phyloP scores from a whole-genome alignment of 2,113 vertebrate species.

The Glaucomys volans region DNA sequence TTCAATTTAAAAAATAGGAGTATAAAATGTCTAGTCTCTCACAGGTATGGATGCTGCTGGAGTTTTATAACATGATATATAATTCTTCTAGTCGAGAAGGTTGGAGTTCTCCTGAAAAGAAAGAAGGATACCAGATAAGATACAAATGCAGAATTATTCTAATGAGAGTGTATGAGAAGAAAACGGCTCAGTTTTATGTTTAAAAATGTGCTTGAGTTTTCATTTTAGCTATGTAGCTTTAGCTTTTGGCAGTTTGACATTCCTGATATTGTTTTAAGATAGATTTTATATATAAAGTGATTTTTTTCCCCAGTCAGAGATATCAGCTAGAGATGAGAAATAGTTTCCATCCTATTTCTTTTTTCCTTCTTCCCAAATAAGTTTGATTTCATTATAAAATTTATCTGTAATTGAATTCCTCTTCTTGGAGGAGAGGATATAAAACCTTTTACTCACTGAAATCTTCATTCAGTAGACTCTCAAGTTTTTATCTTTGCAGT shows the following conservation, averaged over 20 bases:
- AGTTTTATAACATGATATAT: neutral
- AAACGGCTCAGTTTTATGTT: conserved; percentile 11
- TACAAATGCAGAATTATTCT: conserved; percentile 19
- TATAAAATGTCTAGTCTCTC: neutral
- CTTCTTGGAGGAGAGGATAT: neutral
- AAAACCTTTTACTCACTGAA: neutral
- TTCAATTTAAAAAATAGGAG: neutral
- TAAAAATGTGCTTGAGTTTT: conserved; percentile 35
- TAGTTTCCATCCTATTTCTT: neutral
- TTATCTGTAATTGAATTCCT: conserved; percentile 30
- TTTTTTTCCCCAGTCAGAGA: neutral
- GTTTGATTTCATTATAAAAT: conserved; percentile 52
- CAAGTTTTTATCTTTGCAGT: neutral
- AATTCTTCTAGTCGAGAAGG: neutral
- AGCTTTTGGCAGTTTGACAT: conserved; percentile 49
- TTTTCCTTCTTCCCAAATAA: conserved; percentile 39
- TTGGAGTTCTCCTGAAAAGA: neutral
- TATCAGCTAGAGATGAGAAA: conserved; percentile 50
- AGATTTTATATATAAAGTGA: conserved; percentile 51
- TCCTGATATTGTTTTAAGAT: conserved; percentile 40
- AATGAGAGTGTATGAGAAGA: neutral
- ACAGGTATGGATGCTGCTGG: neutral
- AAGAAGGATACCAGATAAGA: neutral
- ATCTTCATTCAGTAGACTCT: neutral
- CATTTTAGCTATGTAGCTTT: conserved; percentile 52